phyloP scores from a whole-genome alignment of 2,888 invertebrate species.

The Parapristionchus giblindavisi region DNA sequence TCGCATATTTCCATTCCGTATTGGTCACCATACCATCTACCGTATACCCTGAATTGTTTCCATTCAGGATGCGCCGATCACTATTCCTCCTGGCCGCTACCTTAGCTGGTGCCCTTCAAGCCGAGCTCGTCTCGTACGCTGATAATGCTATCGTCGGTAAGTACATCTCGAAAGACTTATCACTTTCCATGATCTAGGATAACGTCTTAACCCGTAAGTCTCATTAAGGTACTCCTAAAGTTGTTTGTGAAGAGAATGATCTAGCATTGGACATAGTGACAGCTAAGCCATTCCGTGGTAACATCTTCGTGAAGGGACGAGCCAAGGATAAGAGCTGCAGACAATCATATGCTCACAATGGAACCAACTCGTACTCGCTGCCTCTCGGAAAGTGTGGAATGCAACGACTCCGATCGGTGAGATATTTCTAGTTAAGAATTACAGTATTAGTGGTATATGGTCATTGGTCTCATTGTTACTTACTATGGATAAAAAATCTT shows the following conservation, averaged over 20 bases:
- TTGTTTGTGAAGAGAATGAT: conserved; percentile 67
- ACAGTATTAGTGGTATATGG: too few relatives aligned
- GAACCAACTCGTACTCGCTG: conserved; percentile 64
- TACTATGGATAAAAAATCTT: too few relatives aligned
- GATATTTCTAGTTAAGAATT: too few relatives aligned
- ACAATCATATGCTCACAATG: conserved; percentile 62
- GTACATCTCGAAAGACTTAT: background rate
- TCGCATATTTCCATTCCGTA: too few relatives aligned
- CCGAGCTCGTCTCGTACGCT: conserved; percentile 31
- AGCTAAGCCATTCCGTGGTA: conserved; percentile 64
- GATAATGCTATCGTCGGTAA: conserved; percentile 37
- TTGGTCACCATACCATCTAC: too few relatives aligned
- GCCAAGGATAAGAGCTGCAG: conserved; percentile 67
- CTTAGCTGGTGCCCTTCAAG: background rate
- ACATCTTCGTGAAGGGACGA: conserved; percentile 68
- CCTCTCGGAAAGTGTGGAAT: conserved; percentile 69
- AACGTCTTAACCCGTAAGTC: background rate
- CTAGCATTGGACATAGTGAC: conserved; percentile 67
- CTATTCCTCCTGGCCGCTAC: conserved; percentile 18
- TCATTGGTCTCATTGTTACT: too few relatives aligned
- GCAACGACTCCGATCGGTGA: conserved; percentile 66
- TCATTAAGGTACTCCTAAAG: conserved; percentile 63
- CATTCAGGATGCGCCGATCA: too few relatives aligned
- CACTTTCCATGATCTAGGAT: background rate
- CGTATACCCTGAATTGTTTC: too few relatives aligned